Evolutionary conservation across 2,113 vertebrate species (phyloP).

Genomic region (Parus major): DNA sequence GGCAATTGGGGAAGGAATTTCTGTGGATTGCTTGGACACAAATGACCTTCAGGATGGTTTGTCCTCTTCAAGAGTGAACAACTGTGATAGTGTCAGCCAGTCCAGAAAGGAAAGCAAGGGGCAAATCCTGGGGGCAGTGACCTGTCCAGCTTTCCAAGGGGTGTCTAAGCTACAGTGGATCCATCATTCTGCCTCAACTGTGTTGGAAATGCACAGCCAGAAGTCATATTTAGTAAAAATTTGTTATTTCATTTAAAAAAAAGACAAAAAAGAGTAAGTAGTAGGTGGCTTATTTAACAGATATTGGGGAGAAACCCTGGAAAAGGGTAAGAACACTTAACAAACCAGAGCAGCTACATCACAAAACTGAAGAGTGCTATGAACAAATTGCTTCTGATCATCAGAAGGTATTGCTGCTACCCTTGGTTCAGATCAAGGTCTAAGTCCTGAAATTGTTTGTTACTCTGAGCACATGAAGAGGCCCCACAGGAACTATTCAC

Average conservation of each 20-base stretch:
- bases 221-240: background rate
- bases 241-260: background rate
- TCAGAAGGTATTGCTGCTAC: background rate
- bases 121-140: background rate
- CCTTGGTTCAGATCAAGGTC: slow-evolving; percentile 23
- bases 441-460: slow-evolving; percentile 49
- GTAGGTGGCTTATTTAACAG: background rate
- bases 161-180: background rate
- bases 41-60: background rate
- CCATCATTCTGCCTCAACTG: background rate
- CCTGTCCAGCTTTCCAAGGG: background rate
- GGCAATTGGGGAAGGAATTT: background rate
- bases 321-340: background rate
- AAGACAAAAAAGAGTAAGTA: background rate
- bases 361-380: background rate
- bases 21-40: background rate
- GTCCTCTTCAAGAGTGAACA: background rate
- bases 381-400: background rate
- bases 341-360: background rate
- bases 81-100: background rate
- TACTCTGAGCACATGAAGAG: slow-evolving; percentile 60
- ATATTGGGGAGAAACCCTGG: background rate
- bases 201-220: background rate
- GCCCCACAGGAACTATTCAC: slow-evolving; percentile 53
- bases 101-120: background rate